phyloP scores from a whole-genome alignment of 2,113 vertebrate genomes.

The Ondatra zibethicus region DNA sequence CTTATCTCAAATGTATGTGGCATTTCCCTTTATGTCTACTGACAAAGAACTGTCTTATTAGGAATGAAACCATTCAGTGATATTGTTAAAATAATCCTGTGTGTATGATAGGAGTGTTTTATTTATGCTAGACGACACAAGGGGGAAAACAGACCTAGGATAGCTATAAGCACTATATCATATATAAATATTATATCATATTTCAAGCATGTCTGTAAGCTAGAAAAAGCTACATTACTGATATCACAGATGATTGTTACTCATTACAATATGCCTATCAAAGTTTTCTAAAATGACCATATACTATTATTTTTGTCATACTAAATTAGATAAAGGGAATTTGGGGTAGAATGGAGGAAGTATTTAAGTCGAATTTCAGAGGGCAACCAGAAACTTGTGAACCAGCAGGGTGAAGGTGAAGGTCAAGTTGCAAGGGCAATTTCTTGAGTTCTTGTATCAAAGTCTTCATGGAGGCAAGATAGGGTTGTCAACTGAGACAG shows the following conservation, averaged over 20 bases:
- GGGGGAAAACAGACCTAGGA: conserved; percentile 4
- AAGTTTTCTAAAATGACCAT: neutral
- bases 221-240: neutral
- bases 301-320: neutral
- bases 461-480: neutral
- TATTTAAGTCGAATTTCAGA: conserved; percentile 5
- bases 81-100: neutral
- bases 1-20: neutral
- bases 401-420: neutral
- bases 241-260: conserved; percentile 6
- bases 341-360: neutral
- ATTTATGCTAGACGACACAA: neutral
- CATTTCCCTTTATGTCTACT: neutral
- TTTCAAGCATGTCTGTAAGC: neutral
- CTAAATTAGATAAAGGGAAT: neutral
- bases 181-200: neutral
- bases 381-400: neutral
- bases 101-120: neutral
- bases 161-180: neutral
- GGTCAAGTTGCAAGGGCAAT: neutral
- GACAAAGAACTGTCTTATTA: conserved; percentile 3
- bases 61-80: neutral
- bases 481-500: neutral
- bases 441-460: neutral
- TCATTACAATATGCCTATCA: neutral